Percentiles rank a stretch among this genome's conserved stretches.
Evolutionary conservation across 1,140 invertebrate genomes (phyloP).

Genomic region (Homalodisca vitripennis): DNA sequence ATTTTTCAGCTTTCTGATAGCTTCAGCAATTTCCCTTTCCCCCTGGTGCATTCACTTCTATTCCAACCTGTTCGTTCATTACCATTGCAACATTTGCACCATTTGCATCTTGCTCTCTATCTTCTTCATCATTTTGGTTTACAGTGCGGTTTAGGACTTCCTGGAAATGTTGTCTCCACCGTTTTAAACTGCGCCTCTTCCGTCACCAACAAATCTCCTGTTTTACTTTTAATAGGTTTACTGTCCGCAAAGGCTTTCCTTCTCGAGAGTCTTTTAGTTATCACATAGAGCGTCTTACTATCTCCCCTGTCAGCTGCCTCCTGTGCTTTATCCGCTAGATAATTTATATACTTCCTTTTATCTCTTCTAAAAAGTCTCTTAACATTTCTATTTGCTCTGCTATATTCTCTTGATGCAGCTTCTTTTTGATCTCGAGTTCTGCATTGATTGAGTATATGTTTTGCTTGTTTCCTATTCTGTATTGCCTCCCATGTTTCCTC

Average conservation of each 20-base stretch:
- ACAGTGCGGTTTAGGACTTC: too few species aligned
- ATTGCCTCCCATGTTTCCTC: constrained; percentile 13
- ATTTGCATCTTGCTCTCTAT: too few species aligned
- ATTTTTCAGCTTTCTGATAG: constrained; percentile 13
- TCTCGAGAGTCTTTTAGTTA: constrained; percentile 23
- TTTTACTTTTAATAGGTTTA: too few species aligned
- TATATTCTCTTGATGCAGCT: not conserved
- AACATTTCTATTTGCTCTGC: constrained; percentile 16
- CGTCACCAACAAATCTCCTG: too few species aligned
- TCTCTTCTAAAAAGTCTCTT: constrained; percentile 22
- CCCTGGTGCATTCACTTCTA: not conserved
- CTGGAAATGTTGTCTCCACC: too few species aligned
- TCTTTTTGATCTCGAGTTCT: constrained; percentile 18
- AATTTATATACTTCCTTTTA: constrained; percentile 20
- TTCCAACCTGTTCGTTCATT: too few species aligned
- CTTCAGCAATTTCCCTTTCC: not conserved
- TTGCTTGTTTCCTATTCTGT: constrained; percentile 17
- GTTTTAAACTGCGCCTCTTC: too few species aligned
- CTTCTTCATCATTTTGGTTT: too few species aligned
- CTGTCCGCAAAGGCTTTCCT: too few species aligned
- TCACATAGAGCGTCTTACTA: constrained; percentile 27
- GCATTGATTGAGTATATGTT: constrained; percentile 1
- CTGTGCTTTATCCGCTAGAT: constrained; percentile 15
- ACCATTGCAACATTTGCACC: too few species aligned
- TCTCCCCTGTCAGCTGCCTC: constrained; percentile 13